Conservation (phyloP, 2,797 vertebrate genomes). For the Leptoclinus maculatus region DNA sequence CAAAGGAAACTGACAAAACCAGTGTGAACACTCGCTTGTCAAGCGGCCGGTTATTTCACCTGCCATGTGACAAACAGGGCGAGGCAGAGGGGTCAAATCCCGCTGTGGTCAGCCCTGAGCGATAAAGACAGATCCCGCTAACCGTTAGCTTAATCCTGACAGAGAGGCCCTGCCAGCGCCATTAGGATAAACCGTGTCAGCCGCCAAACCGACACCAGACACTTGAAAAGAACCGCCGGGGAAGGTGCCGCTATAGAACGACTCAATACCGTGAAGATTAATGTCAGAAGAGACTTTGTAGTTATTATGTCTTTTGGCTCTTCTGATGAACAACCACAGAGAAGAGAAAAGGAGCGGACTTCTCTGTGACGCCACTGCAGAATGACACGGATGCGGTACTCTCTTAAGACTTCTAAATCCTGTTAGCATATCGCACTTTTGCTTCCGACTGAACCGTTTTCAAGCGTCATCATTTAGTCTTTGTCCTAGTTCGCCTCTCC, state of each 20-base stretch:
- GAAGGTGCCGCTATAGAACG: conserved; percentile 39
- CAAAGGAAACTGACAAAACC: conserved; percentile 20
- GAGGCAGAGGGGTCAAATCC: conserved; percentile 56
- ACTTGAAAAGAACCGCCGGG: conserved; percentile 35
- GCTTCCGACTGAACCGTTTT: conserved; percentile 6
- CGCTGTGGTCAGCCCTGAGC: conserved; percentile 50
- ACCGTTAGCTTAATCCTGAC: conserved; percentile 75
- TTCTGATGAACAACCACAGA: conserved; percentile 1
- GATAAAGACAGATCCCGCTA: conserved; percentile 70
- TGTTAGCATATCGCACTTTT: conserved; percentile 3
- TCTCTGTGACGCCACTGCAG: background rate
- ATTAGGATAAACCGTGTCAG: conserved; percentile 72
- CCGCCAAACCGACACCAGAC: conserved; percentile 15
- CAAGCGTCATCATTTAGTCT: background rate
- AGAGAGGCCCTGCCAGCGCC: conserved; percentile 70
- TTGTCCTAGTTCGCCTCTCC: background rate
- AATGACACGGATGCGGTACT: background rate
- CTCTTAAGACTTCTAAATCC: background rate
- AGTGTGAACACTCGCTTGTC: conserved; percentile 37
- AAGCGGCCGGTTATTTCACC: conserved; percentile 58
- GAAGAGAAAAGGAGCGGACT: background rate
- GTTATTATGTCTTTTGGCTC: background rate
- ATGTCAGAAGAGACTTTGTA: background rate
- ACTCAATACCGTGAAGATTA: background rate
- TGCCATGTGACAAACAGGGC: conserved; percentile 54